These are phyloP conservation scores for Dicycla oo DNA, from an alignment of 2,888 invertebrate species.

Conservation along the genomic window DNA sequence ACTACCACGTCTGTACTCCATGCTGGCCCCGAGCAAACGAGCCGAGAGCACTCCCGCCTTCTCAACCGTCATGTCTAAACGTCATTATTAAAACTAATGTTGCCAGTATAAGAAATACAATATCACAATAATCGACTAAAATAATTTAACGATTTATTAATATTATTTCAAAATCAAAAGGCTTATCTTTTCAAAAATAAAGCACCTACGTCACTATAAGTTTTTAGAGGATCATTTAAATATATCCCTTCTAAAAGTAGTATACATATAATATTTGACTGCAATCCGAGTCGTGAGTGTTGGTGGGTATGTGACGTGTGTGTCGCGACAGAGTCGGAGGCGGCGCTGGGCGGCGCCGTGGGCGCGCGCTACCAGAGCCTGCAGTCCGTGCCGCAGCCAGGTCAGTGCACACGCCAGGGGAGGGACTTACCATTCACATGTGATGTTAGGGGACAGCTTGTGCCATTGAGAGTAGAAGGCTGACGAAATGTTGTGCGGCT, in stretches of 20 bases:
- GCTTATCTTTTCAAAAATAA: no score
- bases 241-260: background rate
- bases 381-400: slow-evolving; percentile 92
- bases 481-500: slow-evolving; percentile 15
- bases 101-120: no score
- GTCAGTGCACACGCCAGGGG: slow-evolving; percentile 76
- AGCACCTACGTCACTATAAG: no score
- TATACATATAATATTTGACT: slow-evolving; percentile 12
- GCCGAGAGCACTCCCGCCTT: no score
- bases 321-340: slow-evolving; percentile 55
- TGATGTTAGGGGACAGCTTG: background rate
- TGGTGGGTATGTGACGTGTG: slow-evolving; percentile 40
- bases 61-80: no score
- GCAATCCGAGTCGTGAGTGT: slow-evolving; percentile 5
- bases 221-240: background rate
- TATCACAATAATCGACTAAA: no score
- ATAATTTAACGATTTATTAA: no score
- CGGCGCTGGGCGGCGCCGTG: slow-evolving; percentile 82
- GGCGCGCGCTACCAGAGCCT: slow-evolving; percentile 92
- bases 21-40: no score
- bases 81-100: no score
- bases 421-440: slow-evolving; percentile 8
- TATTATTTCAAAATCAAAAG: no score
- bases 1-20: no score
- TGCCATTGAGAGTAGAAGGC: background rate